Conservation (phyloP, 2,797 vertebrate genomes). For the Sebastes vulpes region DNA sequence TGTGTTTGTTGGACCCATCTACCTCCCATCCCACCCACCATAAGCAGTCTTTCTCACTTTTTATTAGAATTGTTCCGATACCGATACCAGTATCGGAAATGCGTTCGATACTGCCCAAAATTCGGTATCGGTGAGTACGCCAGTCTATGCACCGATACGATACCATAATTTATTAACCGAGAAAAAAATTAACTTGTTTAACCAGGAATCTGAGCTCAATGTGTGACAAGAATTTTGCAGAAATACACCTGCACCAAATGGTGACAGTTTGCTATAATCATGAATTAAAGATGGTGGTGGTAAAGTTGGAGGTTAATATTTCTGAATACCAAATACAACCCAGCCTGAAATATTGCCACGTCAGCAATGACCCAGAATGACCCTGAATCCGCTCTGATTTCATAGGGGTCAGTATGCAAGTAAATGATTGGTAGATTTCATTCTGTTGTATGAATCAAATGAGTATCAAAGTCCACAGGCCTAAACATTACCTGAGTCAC, state of each 20-base stretch:
- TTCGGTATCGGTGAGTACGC: too few species aligned
- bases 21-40: too few species aligned
- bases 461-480: constrained; percentile 79
- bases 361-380: neutral
- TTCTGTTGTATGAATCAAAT: constrained; percentile 61
- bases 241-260: neutral
- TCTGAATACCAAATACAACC: neutral
- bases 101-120: too few species aligned
- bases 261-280: neutral
- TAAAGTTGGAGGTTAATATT: neutral
- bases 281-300: neutral
- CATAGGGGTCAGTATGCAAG: neutral
- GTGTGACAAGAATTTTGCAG: neutral
- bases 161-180: too few species aligned
- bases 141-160: fast-evolving
- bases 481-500: constrained; percentile 54
- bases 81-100: too few species aligned
- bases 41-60: too few species aligned
- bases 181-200: neutral
- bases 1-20: too few species aligned
- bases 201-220: neutral
- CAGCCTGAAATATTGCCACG: neutral
- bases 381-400: constrained; percentile 14
- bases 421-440: constrained; percentile 72
- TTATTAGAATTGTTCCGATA: too few species aligned